Evolutionary conservation across 1,140 invertebrate genomes (phyloP), one percentile per base, ranked within the genome.

Genomic region (Gonioctena quinquepunctata): DNA sequence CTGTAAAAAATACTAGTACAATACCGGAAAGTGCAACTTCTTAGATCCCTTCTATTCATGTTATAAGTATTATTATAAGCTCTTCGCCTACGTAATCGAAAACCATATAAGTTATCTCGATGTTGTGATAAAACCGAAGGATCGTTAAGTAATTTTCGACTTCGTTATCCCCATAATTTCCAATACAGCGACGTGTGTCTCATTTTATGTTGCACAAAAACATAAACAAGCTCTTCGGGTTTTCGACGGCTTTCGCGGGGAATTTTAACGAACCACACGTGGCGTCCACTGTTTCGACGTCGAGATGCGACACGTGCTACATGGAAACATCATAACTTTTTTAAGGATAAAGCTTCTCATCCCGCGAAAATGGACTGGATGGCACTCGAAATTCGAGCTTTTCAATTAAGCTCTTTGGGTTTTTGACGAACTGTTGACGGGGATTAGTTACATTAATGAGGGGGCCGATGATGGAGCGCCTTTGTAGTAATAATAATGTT

Each of bases 251-350:
- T 23, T 54, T 16, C 6, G 13, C 52, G 52, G 52, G 22, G 52
- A 54, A 11, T 54, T 54, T 54, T 54, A 54, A 54, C 52, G 52
- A 54, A 54, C 6, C 52, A 23, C 52, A 54, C 52, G 52, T 54
- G 52, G n/a, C 52, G 7, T 16, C 3, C 52, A 23, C 22, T 54
- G n/a, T 54, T 54, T 54, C 52, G 52, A 5, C 22, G 11, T 54
- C 13, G 52, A 54, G 22, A 54, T 23, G 13, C n/a, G 52, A 54
- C 52, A 54, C 52, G 52, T 54, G 52, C 52, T 8, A 23, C 0
- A 1, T 54, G 52, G 52, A 54, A 54, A 54, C 52, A 54, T 54
- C 52, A 18, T 54, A 54, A 54, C 52, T 54, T 54, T 54, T 54
- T 54, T 42, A 22, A 23, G 22, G 52, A 54, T 54, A 13, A 3